These are phyloP conservation scores for Loripinus fragilis DNA, from an alignment of 2,888 invertebrate species.

Conservation along the genomic window DNA sequence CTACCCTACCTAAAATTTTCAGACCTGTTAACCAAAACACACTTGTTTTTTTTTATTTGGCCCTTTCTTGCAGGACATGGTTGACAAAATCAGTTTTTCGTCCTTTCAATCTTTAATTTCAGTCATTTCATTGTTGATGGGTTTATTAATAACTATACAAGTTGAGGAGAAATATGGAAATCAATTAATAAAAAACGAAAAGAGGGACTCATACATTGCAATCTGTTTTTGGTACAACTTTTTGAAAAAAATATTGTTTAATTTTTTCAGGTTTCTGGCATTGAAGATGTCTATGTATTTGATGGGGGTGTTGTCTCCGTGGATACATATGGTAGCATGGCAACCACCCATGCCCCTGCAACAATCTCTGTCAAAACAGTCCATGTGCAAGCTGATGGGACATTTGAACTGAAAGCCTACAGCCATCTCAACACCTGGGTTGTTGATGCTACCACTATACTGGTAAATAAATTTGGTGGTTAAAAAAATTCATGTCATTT, in stretches of 20 bases:
- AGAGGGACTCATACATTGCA: background rate
- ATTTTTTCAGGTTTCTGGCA: constrained; percentile 67
- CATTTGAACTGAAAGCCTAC: constrained; percentile 62
- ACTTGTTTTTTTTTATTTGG: too few relatives aligned
- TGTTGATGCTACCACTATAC: constrained; percentile 61
- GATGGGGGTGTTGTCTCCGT: constrained; percentile 67
- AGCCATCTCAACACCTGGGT: constrained; percentile 42
- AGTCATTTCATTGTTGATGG: too few relatives aligned
- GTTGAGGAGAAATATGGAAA: too few relatives aligned
- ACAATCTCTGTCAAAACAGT: constrained; percentile 63
- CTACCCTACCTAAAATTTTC: too few relatives aligned
- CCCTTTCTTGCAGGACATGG: too few relatives aligned
- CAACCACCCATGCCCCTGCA: constrained; percentile 44
- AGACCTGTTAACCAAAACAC: too few relatives aligned
- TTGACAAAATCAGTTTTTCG: too few relatives aligned
- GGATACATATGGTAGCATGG: constrained; percentile 67
- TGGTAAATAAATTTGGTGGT: too few relatives aligned
- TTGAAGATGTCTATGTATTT: constrained; percentile 75
- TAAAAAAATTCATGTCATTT: too few relatives aligned
- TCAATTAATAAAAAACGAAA: background rate
- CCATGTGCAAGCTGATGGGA: constrained; percentile 72
- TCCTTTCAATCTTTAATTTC: too few relatives aligned
- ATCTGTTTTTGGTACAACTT: background rate
- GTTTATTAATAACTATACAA: too few relatives aligned
- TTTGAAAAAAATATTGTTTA: background rate